Conservation (phyloP, 2,888 invertebrate genomes). For the Schizaphis graminum region DNA sequence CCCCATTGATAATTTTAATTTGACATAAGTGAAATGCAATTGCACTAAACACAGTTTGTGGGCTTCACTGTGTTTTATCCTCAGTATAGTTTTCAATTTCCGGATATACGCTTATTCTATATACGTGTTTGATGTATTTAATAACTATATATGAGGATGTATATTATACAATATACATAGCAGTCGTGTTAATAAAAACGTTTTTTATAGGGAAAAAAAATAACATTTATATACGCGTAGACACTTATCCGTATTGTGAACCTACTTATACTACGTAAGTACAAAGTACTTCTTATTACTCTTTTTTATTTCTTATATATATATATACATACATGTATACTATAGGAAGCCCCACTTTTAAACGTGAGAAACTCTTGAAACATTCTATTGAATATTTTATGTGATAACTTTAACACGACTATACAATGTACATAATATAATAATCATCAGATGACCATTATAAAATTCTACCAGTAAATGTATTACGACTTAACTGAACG, state of each 20-base stretch:
- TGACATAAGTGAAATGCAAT: constrained; percentile 49
- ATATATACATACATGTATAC: not conserved
- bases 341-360: not conserved
- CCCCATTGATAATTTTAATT: constrained; percentile 45
- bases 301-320: not conserved
- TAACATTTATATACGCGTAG: not conserved
- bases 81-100: constrained; percentile 37
- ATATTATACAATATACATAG: not conserved
- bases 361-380: not conserved
- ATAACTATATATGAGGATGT: not conserved
- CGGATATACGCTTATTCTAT: constrained; percentile 1
- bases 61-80: constrained; percentile 18
- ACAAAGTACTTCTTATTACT: not conserved
- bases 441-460: not conserved
- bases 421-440: not conserved
- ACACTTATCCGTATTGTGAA: not conserved
- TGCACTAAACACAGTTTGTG: constrained; percentile 7
- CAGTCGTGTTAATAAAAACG: not conserved
- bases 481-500: not conserved
- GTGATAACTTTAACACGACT: not conserved
- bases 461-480: not conserved
- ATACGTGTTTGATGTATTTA: not conserved
- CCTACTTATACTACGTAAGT: not conserved
- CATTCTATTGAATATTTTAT: not conserved
- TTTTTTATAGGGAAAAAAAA: not conserved